A percentile compares a stretch with the other conserved stretches of the same genome.
phyloP scores from a whole-genome alignment of 1,140 invertebrate species.

The Drosophila pruinosa region DNA sequence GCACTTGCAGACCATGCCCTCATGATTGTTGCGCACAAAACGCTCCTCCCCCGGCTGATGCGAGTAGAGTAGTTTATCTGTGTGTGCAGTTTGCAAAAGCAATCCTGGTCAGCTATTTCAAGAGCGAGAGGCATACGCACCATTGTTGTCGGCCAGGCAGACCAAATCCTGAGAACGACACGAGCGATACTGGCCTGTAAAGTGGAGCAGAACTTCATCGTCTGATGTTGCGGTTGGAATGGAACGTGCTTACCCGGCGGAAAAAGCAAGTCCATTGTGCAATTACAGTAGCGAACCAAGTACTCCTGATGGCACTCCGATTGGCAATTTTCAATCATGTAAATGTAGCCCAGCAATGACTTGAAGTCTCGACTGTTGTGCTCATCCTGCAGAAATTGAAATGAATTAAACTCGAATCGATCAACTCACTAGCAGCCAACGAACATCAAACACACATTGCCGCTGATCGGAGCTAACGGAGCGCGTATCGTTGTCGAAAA shows the following conservation, averaged over 20 bases:
- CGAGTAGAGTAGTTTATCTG: constrained; percentile 53
- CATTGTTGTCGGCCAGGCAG: constrained; percentile 71
- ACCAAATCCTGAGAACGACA: constrained; percentile 67
- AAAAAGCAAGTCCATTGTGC: constrained; percentile 78
- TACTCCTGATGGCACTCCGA: constrained; percentile 80
- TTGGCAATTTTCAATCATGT: constrained; percentile 80
- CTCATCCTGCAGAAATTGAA: constrained; percentile 56
- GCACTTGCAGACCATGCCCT: constrained; percentile 77
- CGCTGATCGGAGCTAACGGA: constrained; percentile 62
- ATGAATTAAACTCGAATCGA: neutral
- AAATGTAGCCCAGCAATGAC: constrained; percentile 65
- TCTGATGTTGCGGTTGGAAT: constrained; percentile 18
- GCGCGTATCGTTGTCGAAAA: constrained; percentile 70
- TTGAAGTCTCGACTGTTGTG: constrained; percentile 56
- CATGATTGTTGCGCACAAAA: constrained; percentile 57
- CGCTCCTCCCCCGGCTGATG: constrained; percentile 62
- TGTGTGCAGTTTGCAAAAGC: constrained; percentile 30
- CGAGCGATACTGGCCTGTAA: constrained; percentile 61
- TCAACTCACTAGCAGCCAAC: constrained; percentile 3
- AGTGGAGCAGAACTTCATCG: constrained; percentile 10
- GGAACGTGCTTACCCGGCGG: constrained; percentile 72
- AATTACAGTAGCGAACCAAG: constrained; percentile 75
- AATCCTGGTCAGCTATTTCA: neutral
- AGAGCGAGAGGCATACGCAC: constrained; percentile 35
- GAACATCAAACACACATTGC: constrained; percentile 74